Base-by-base conservation (phyloP, 1,140 invertebrate species). In the Bilobella aurantiaca region DNA sequence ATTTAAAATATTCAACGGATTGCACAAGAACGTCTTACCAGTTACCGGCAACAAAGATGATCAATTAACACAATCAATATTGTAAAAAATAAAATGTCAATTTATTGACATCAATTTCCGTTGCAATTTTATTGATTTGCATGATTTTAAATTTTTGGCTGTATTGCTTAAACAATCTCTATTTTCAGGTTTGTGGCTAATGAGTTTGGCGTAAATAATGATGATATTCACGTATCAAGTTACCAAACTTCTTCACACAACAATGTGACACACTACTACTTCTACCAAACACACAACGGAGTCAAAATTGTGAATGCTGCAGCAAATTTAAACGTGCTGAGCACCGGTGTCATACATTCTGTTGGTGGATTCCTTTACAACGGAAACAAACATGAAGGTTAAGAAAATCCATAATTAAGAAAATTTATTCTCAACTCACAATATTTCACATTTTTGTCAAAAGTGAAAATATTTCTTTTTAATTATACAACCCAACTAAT, bases 221-320 rank as follows among this genome's bases (percentile, higher is more conserved):
- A 53, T 14, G 49, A 53, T 14, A 12, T 59, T 29, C 8, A 34
- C 8, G 25, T 59, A n/a, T 14, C 58, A 18, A 59, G 58, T 34
- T 59, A 8, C 29, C 58, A 59, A 30, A 34, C 32, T 34, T 31
- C 28, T 5, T 12, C 5, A 5, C 58, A 34, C 28, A 59, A 59
- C 58, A 29, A 29, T 5, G 58, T 59, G 16, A 59, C 58, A 27
- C 58, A 59, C 58, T 8, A 30, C 23, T 59, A 59, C 58, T 25
- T 59, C 3, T 29, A 59, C 8, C 58, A 59, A 34, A 23, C 8
- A 8, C 8, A 30, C 29, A 29, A 59, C 23, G 58, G 58, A 8
- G 3, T 59, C 12, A 29, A 27, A 8, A 29, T 59, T 29, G 28
- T 29, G 8, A 59, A 59, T 29, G 58, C 23, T 18, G 58, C 31